Evolutionary conservation across 2,113 vertebrate species (phyloP).

Genomic region (Clinocottus analis): DNA sequence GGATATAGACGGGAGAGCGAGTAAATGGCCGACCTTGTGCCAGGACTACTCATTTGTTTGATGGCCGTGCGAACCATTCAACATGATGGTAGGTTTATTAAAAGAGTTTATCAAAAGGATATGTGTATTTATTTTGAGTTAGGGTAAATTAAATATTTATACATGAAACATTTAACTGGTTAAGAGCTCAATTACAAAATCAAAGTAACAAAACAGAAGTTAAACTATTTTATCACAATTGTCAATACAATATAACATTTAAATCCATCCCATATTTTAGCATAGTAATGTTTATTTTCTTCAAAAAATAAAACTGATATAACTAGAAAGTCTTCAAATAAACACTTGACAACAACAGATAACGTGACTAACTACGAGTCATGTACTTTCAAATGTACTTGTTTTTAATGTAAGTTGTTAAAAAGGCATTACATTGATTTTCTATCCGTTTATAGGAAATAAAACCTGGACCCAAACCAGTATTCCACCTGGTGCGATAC

Average conservation of each 20-base stretch:
- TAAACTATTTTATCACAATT: not conserved
- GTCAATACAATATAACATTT: not conserved
- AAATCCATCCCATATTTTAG: not conserved
- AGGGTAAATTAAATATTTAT: not conserved
- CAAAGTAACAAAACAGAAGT: not conserved
- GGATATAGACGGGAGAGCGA: not conserved
- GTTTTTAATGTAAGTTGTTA: not conserved
- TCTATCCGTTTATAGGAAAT: conserved; percentile 58
- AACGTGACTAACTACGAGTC: not conserved
- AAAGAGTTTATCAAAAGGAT: not conserved
- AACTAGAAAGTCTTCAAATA: not conserved
- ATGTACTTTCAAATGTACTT: not conserved
- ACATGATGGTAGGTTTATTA: conserved; percentile 63
- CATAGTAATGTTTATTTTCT: not conserved
- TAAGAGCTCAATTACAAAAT: not conserved
- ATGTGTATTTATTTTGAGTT: not conserved
- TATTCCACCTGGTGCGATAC: not conserved
- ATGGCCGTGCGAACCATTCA: conserved; percentile 67
- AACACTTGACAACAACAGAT: not conserved
- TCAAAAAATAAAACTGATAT: not conserved
- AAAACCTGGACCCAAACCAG: not conserved
- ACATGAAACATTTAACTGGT: not conserved
- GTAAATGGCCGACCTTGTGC: conserved; percentile 56
- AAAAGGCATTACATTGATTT: conserved; percentile 2
- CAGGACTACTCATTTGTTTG: conserved; percentile 67